A percentile compares a stretch with the other conserved stretches of the same genome.
phyloP scores from a whole-genome alignment of 1,140 invertebrate genomes.

The Drosophila miranda region DNA sequence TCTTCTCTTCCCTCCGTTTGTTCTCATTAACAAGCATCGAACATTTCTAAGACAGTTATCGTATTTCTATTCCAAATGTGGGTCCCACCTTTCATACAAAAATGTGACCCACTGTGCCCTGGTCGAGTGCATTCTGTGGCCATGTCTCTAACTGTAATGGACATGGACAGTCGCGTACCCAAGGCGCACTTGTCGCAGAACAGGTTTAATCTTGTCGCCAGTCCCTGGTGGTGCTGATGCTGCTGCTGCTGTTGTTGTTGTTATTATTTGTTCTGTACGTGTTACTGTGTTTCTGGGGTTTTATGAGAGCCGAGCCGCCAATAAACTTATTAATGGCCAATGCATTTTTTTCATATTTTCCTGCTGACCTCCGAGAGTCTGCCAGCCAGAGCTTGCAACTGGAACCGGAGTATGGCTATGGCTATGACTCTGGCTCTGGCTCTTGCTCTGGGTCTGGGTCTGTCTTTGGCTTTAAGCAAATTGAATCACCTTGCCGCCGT shows the following conservation, averaged over 20 bases:
- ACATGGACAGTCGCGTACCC: slow-evolving; percentile 46
- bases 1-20: too few relatives aligned
- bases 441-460: slow-evolving; percentile 6
- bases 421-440: too few relatives aligned
- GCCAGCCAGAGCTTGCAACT: slow-evolving; percentile 12
- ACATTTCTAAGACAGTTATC: too few relatives aligned
- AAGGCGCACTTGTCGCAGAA: slow-evolving; percentile 70
- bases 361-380: slow-evolving; percentile 70
- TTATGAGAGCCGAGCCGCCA: slow-evolving; percentile 37
- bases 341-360: slow-evolving; percentile 79
- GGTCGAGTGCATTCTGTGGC: slow-evolving; percentile 55
- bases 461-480: slow-evolving; percentile 31
- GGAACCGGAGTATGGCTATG: too few relatives aligned
- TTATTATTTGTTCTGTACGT: slow-evolving; percentile 29
- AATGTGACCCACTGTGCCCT: slow-evolving; percentile 33
- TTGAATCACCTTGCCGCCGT: slow-evolving; percentile 68
- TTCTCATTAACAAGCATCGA: too few relatives aligned
- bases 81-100: not conserved
- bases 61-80: too few relatives aligned
- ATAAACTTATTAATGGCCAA: slow-evolving; percentile 63
- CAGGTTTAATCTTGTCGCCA: slow-evolving; percentile 52
- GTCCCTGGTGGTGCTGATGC: slow-evolving; percentile 29
- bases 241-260: slow-evolving; percentile 18
- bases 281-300: slow-evolving; percentile 25
- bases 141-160: slow-evolving; percentile 73